phyloP scores from a whole-genome alignment of 1,140 invertebrate species.

The Zophobas atratus region DNA sequence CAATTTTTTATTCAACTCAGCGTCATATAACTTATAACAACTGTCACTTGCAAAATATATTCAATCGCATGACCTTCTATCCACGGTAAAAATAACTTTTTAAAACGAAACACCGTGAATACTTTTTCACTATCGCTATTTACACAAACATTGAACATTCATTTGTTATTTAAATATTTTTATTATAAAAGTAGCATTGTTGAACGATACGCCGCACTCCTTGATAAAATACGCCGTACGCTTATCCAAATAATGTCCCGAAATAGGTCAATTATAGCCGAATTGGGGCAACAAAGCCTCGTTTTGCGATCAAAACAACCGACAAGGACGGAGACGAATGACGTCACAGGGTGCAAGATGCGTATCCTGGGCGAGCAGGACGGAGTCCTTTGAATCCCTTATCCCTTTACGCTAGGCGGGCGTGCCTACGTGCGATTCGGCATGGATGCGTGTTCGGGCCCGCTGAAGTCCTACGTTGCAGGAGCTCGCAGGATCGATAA shows the following conservation, averaged over 20 bases:
- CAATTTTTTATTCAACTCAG: too few relatives aligned
- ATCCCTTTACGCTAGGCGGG: not conserved
- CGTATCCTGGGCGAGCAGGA: not conserved
- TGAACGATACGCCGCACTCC: not conserved
- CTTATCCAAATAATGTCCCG: not conserved
- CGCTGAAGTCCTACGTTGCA: slow-evolving; percentile 15
- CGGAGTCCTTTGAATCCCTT: not conserved
- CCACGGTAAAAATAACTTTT: too few relatives aligned
- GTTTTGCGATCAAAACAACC: too few relatives aligned
- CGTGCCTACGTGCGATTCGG: slow-evolving; percentile 34
- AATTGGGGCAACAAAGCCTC: too few relatives aligned
- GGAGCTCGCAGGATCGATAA: slow-evolving; percentile 16
- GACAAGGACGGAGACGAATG: slow-evolving; percentile 4
- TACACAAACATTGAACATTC: not conserved
- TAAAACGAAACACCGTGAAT: too few relatives aligned
- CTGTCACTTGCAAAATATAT: too few relatives aligned
- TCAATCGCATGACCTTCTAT: too few relatives aligned
- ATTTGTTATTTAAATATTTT: slow-evolving; percentile 10
- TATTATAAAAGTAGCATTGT: not conserved
- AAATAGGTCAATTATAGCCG: not conserved
- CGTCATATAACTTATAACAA: too few relatives aligned
- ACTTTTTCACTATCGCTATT: not conserved
- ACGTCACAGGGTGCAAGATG: slow-evolving; percentile 17
- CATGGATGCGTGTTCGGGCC: slow-evolving; percentile 7
- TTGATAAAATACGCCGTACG: not conserved